These are phyloP conservation scores for Scaptomyza montana DNA, from an alignment of 1,140 invertebrate species.

Conservation along the genomic window DNA sequence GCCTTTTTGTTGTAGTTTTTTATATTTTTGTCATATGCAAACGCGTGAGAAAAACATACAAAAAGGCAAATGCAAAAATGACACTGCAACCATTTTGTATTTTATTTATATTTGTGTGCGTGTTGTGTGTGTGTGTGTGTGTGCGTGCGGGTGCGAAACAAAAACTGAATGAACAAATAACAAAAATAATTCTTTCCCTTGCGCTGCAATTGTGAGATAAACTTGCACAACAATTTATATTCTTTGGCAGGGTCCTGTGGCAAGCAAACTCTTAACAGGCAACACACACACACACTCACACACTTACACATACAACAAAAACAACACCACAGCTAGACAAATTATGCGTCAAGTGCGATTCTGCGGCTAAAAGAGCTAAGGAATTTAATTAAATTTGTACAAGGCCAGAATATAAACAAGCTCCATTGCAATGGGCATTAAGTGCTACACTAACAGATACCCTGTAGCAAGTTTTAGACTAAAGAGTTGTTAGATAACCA, in stretches of 20 bases:
- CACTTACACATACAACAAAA: neutral
- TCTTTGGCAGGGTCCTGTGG: conserved; percentile 20
- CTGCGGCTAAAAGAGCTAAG: conserved; percentile 67
- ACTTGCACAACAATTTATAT: conserved; percentile 48
- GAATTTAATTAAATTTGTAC: conserved; percentile 75
- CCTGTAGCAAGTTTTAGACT: neutral
- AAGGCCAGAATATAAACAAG: conserved; percentile 7
- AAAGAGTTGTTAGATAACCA: too few species aligned
- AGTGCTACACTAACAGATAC: conserved; percentile 1
- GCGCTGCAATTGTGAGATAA: conserved; percentile 44
- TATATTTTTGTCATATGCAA: conserved; percentile 32
- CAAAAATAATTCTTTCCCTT: conserved; percentile 24
- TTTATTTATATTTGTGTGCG: conserved; percentile 19
- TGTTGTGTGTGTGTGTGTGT: conserved; percentile 2
- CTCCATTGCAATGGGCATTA: neutral
- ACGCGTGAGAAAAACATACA: conserved; percentile 11
- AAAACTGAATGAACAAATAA: conserved; percentile 16
- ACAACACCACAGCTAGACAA: conserved; percentile 49
- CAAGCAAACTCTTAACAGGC: conserved; percentile 23
- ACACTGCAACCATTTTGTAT: conserved; percentile 10
- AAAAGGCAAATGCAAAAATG: neutral
- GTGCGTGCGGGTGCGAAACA: conserved; percentile 4
- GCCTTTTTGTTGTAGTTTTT: conserved; percentile 12
- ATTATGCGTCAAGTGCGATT: conserved; percentile 69
- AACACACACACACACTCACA: conserved; percentile 1